These are phyloP conservation scores for Apodemia zela DNA, from an alignment of 2,888 invertebrate species.

Conservation along the genomic window DNA sequence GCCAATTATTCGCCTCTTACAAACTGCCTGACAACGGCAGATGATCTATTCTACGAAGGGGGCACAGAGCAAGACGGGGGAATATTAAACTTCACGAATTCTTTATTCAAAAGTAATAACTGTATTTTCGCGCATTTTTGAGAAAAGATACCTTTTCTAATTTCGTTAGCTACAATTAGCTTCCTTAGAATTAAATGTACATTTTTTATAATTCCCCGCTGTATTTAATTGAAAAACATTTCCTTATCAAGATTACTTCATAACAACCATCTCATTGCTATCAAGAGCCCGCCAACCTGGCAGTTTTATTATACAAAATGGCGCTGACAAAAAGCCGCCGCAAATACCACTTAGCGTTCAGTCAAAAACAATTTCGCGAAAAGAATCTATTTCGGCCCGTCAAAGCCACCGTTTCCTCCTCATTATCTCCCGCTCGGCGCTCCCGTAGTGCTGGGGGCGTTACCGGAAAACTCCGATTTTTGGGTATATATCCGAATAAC, in stretches of 20 bases:
- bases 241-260: neutral
- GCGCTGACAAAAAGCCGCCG: conserved; percentile 2
- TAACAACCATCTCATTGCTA: neutral
- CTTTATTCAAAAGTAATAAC: no score
- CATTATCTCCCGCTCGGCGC: conserved; percentile 10
- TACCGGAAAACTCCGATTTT: conserved; percentile 4
- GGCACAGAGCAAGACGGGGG: no score
- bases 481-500: neutral
- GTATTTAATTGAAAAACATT: neutral
- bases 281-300: neutral
- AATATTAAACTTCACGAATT: no score
- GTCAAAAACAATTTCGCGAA: conserved; percentile 15
- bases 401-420: conserved; percentile 15
- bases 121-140: no score
- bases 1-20: no score
- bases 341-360: conserved; percentile 9
- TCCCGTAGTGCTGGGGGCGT: neutral
- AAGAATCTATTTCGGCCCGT: conserved; percentile 11
- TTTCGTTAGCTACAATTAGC: no score
- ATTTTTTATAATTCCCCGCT: no score
- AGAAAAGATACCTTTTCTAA: no score
- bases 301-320: neutral
- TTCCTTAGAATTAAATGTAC: no score
- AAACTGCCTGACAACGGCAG: no score
- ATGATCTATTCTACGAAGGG: no score